These are phyloP conservation scores for Oreochromis mossambicus DNA, from an alignment of 2,797 vertebrate genomes.

Conservation along the genomic window DNA sequence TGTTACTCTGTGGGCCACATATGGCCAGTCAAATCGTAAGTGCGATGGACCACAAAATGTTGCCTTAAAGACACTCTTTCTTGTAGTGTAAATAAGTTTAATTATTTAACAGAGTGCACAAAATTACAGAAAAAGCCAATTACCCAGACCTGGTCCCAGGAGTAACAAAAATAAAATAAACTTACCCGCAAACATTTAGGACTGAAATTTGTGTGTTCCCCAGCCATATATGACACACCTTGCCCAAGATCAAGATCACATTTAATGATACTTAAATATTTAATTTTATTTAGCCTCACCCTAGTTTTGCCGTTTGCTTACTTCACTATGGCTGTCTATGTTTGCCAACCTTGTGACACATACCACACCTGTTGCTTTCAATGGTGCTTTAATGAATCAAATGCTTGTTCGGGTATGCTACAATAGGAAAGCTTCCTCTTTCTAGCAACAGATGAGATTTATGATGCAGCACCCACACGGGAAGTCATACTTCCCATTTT, in stretches of 20 bases:
- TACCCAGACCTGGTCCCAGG: background rate
- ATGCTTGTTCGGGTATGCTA: background rate
- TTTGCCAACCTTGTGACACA: background rate
- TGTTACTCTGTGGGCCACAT: background rate
- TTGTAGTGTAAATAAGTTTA: background rate
- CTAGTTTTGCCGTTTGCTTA: background rate
- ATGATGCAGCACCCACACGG: background rate
- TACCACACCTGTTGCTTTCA: background rate
- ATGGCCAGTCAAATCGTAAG: background rate
- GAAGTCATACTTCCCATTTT: background rate
- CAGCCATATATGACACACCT: background rate
- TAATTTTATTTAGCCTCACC: background rate
- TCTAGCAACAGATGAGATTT: background rate
- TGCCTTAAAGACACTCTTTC: background rate
- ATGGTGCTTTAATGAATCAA: background rate
- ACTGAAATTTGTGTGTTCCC: background rate
- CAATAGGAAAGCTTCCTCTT: background rate
- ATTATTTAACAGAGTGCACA: background rate
- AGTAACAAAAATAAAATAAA: background rate
- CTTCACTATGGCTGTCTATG: background rate
- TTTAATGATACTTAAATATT: background rate
- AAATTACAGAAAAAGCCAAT: background rate
- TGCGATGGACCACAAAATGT: background rate
- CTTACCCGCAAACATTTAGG: background rate
- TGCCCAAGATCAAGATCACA: background rate